phyloP scores from a whole-genome alignment of 2,113 vertebrate species.

The Paracanthobrama guichenoti region DNA sequence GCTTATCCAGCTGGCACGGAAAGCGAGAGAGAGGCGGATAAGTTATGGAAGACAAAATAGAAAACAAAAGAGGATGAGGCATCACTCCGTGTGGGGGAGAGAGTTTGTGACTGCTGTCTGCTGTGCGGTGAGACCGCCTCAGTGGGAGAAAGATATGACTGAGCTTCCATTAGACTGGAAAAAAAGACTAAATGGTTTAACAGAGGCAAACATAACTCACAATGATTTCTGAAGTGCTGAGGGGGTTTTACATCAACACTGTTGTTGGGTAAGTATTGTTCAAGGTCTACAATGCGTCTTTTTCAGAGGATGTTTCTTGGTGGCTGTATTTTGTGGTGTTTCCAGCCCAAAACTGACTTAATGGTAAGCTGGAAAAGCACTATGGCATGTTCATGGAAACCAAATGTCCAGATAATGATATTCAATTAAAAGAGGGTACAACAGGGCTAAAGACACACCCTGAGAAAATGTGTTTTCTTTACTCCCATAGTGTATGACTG shows the following conservation, averaged over 20 bases:
- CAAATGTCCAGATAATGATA: not conserved
- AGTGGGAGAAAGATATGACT: slow-evolving; percentile 45
- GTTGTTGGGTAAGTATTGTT: slow-evolving; percentile 22
- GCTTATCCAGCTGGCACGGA: slow-evolving; percentile 29
- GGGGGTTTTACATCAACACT: slow-evolving; percentile 36
- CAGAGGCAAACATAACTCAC: slow-evolving; percentile 34
- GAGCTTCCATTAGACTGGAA: slow-evolving; percentile 24
- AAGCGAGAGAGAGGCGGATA: slow-evolving; percentile 15
- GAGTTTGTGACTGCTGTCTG: slow-evolving; percentile 42
- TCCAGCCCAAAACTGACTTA: not conserved
- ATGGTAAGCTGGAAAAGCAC: not conserved
- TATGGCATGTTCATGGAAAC: not conserved
- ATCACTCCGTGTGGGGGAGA: slow-evolving; percentile 38
- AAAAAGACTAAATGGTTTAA: slow-evolving; percentile 30
- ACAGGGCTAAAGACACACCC: too few relatives aligned
- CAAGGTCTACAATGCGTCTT: not conserved
- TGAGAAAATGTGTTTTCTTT: too few relatives aligned
- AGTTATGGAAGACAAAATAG: slow-evolving; percentile 44
- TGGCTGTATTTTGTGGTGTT: not conserved
- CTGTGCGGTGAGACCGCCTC: slow-evolving; percentile 27
- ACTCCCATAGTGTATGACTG: too few relatives aligned
- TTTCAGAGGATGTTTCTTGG: not conserved
- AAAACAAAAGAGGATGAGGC: slow-evolving; percentile 24
- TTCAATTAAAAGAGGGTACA: too few relatives aligned
- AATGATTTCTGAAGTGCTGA: slow-evolving; percentile 41